Percentiles rank a stretch among this genome's conserved stretches.
phyloP scores from a whole-genome alignment of 1,140 invertebrate species.

The Drosophila ogumai region DNA sequence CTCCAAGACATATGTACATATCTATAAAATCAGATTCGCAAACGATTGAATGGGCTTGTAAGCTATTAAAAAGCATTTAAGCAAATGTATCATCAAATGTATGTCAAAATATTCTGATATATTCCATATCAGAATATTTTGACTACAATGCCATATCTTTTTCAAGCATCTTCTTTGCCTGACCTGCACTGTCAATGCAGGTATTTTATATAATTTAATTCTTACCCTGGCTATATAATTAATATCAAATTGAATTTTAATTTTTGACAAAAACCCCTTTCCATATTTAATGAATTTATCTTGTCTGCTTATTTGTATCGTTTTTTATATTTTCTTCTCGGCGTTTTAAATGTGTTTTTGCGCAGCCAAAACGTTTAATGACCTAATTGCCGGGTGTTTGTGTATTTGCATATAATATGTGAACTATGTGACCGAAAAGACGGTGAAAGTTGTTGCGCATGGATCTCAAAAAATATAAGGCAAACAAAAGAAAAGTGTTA shows the following conservation, averaged over 20 bases:
- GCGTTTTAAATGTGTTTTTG: constrained; percentile 21
- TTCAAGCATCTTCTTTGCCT: neutral
- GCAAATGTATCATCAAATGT: too few relatives aligned
- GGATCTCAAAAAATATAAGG: neutral
- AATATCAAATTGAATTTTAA: constrained; percentile 31
- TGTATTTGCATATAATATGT: constrained; percentile 42
- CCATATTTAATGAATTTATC: constrained; percentile 16
- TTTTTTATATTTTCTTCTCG: neutral
- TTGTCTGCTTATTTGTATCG: constrained; percentile 10
- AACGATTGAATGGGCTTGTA: constrained; percentile 3
- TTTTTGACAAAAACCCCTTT: constrained; percentile 21
- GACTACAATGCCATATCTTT: neutral
- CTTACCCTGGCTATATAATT: neutral
- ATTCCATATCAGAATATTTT: neutral
- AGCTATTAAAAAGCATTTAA: constrained; percentile 30
- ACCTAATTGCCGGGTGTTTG: constrained; percentile 56
- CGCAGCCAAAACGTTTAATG: constrained; percentile 43
- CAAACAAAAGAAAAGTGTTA: constrained; percentile 2
- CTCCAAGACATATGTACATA: constrained; percentile 6
- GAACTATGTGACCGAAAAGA: constrained; percentile 27
- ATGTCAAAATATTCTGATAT: too few relatives aligned
- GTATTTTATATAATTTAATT: neutral
- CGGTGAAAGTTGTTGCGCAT: constrained; percentile 51
- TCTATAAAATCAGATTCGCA: constrained; percentile 5
- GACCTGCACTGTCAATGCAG: neutral